Conservation (phyloP, 2,113 vertebrate genomes). For the Seriola aureovittata region DNA sequence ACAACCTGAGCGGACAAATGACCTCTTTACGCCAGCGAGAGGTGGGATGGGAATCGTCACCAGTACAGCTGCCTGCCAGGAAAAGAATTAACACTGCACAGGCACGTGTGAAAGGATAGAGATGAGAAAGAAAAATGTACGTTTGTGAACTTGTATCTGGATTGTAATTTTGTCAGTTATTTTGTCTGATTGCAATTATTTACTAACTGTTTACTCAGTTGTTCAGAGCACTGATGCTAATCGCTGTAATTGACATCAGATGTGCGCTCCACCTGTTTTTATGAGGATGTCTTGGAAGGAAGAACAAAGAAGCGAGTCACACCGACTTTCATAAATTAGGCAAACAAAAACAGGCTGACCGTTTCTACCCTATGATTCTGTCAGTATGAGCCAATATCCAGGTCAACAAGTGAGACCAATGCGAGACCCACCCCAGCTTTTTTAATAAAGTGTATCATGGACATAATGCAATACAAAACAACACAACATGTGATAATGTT, state of each 20-base stretch:
- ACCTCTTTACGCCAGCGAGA: conserved; percentile 32
- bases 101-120: neutral
- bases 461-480: neutral
- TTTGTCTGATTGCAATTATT: conserved; percentile 37
- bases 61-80: conserved; percentile 44
- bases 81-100: conserved; percentile 33
- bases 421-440: neutral
- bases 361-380: neutral
- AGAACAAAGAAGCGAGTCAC: neutral
- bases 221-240: neutral
- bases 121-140: no score
- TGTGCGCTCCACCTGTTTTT: conserved; percentile 42
- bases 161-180: conserved; percentile 25
- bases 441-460: neutral
- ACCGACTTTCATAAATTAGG: neutral
- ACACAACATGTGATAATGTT: no score
- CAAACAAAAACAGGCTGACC: neutral
- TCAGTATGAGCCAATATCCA: neutral
- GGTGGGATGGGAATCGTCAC: conserved; percentile 15
- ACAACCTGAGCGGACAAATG: conserved; percentile 26
- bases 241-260: conserved; percentile 12
- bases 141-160: neutral
- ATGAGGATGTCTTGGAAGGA: neutral
- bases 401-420: neutral
- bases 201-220: neutral